These are phyloP conservation scores for Uropsilus gracilis DNA, from an alignment of 2,113 vertebrate genomes.

Conservation along the genomic window DNA sequence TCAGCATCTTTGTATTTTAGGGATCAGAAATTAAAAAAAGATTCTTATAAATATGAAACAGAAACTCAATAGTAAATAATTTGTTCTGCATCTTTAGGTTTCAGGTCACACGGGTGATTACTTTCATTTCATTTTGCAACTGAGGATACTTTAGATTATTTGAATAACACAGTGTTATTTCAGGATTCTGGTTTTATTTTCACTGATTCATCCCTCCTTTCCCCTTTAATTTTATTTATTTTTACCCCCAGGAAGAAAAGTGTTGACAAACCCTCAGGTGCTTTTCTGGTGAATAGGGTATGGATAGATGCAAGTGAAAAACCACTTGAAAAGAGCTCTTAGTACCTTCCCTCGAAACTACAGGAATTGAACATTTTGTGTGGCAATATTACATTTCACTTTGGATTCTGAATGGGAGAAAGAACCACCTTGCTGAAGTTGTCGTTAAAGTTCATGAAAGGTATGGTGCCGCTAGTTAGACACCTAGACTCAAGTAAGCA, in stretches of 20 bases:
- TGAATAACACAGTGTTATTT: not conserved
- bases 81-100: slow-evolving; percentile 14
- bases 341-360: slow-evolving; percentile 11
- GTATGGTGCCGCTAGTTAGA: not conserved
- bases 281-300: not conserved
- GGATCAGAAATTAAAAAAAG: not conserved
- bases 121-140: not conserved
- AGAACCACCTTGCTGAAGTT: slow-evolving; percentile 64
- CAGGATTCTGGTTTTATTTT: slow-evolving; percentile 36
- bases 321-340: not conserved
- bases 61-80: not conserved
- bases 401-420: not conserved
- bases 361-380: not conserved
- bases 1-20: not conserved
- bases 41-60: not conserved
- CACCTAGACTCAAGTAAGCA: not conserved
- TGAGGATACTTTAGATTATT: not conserved
- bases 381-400: slow-evolving; percentile 49
- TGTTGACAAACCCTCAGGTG: not conserved
- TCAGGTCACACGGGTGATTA: not conserved
- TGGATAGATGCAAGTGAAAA: not conserved
- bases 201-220: not conserved
- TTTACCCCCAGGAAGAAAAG: slow-evolving; percentile 28
- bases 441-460: slow-evolving; percentile 71
- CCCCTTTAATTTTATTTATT: slow-evolving; percentile 9